A percentile compares a stretch with the other conserved stretches of the same genome.
Evolutionary conservation across 1,140 invertebrate genomes (phyloP).

Genomic region (Metaphire vulgaris): DNA sequence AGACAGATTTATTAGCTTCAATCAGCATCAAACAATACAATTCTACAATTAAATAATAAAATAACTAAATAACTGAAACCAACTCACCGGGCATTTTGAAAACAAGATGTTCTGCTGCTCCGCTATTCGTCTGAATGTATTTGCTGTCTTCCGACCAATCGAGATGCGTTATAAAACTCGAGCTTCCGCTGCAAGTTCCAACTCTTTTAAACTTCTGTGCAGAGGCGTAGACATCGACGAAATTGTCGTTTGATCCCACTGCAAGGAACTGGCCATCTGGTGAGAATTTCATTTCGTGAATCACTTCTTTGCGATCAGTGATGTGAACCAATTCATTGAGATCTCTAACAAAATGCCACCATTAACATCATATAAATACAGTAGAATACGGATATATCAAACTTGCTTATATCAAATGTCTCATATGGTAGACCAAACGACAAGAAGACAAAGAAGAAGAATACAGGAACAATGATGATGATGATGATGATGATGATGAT

Average conservation of each 20-base stretch:
- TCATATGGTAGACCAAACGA: too few relatives aligned
- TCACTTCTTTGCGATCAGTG: conserved; percentile 51
- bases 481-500: too few relatives aligned
- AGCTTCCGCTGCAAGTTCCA: conserved; percentile 46
- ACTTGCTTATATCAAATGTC: too few relatives aligned
- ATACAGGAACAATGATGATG: too few relatives aligned
- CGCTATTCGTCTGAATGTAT: conserved; percentile 51
- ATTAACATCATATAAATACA: too few relatives aligned
- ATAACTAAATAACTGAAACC: too few relatives aligned
- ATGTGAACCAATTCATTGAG: conserved; percentile 46
- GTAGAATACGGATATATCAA: too few relatives aligned
- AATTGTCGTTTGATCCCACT: conserved; percentile 52
- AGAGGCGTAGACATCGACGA: conserved; percentile 49
- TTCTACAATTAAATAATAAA: not conserved
- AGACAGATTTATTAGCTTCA: not conserved
- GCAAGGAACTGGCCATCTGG: conserved; percentile 50
- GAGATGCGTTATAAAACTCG: conserved; percentile 51
- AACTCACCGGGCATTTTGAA: conserved; percentile 47
- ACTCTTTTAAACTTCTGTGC: conserved; percentile 40
- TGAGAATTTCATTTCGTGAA: conserved; percentile 53
- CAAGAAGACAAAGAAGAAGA: too few relatives aligned
- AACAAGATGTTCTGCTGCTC: conserved; percentile 46
- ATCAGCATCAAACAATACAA: too few relatives aligned
- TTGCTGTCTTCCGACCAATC: conserved; percentile 53
- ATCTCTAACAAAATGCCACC: conserved; percentile 36